Percentiles rank a stretch among this genome's conserved stretches.
Conservation (phyloP, 1,140 invertebrate species). For the fruit fly (Drosophila melanogaster) region DNA sequence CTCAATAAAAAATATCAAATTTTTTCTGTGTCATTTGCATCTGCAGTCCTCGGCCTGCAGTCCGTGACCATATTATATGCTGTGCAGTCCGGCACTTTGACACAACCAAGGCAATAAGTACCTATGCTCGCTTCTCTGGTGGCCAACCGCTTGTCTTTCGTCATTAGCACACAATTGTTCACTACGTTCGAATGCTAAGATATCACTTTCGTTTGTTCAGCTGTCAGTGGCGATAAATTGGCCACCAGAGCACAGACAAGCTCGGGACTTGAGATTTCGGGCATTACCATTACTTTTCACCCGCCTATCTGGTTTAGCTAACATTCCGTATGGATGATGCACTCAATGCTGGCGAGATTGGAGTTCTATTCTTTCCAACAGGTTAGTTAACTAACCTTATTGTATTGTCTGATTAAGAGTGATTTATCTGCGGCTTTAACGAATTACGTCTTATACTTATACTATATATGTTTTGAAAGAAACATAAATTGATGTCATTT, state of each 20-base stretch:
- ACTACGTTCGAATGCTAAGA: slow-evolving; percentile 47
- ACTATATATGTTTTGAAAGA: background rate
- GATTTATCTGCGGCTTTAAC: slow-evolving; percentile 28
- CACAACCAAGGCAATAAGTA: slow-evolving; percentile 40
- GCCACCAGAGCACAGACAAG: slow-evolving; percentile 1
- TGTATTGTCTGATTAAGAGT: slow-evolving; percentile 17
- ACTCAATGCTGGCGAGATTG: background rate
- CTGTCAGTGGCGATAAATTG: slow-evolving; percentile 46
- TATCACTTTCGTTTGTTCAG: slow-evolving; percentile 51
- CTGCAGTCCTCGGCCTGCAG: slow-evolving; percentile 28
- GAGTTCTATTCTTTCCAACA: slow-evolving; percentile 17
- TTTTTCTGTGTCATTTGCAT: slow-evolving; percentile 60
- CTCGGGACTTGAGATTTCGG: slow-evolving; percentile 31
- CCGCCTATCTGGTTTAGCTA: slow-evolving; percentile 44
- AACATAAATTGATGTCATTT: slow-evolving; percentile 16
- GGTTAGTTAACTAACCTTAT: slow-evolving; percentile 60
- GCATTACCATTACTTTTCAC: slow-evolving; percentile 59
- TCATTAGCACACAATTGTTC: slow-evolving; percentile 75
- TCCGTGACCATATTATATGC: slow-evolving; percentile 58
- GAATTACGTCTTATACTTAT: background rate
- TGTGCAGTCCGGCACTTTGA: slow-evolving; percentile 37
- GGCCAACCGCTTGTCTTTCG: slow-evolving; percentile 51
- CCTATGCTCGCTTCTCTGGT: slow-evolving; percentile 34
- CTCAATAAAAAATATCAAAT: slow-evolving; percentile 72
- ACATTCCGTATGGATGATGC: slow-evolving; percentile 62